phyloP scores from a whole-genome alignment of 92 coral and sea anemone species.

The Blastomussa wellsi region DNA sequence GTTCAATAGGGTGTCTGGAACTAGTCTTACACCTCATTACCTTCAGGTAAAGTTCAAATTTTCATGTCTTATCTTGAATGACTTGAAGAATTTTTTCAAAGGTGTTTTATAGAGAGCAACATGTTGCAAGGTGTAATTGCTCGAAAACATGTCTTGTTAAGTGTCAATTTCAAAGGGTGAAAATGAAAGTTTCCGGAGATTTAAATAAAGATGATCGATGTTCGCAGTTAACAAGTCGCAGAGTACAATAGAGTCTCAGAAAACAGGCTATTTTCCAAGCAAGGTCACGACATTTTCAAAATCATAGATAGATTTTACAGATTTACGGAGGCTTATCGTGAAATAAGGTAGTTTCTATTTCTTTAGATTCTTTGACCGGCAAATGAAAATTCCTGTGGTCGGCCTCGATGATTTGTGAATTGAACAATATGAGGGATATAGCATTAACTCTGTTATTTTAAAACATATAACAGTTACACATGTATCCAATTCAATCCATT shows the following conservation, averaged over 20 bases:
- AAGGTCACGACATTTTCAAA: not conserved
- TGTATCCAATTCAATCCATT: not conserved
- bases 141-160: not conserved
- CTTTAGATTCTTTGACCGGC: not conserved
- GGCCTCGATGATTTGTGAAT: not conserved
- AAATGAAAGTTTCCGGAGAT: not conserved
- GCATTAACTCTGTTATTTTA: not conserved
- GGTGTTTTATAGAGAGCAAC: not conserved
- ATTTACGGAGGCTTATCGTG: not conserved
- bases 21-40: not conserved
- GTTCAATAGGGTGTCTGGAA: not conserved
- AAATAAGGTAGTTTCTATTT: not conserved
- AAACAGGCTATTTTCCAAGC: not conserved
- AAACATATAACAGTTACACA: not conserved
- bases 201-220: conserved; percentile 2
- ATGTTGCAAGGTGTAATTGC: not conserved
- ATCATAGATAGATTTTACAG: not conserved
- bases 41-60: not conserved
- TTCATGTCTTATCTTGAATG: not conserved
- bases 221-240: conserved; percentile 1
- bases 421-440: not conserved
- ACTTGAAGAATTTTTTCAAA: not conserved
- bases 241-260: not conserved
- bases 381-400: not conserved
- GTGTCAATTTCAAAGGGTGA: not conserved